These are phyloP conservation scores for Lacerta agilis DNA, from an alignment of 2,797 vertebrate genomes.

Conservation along the genomic window DNA sequence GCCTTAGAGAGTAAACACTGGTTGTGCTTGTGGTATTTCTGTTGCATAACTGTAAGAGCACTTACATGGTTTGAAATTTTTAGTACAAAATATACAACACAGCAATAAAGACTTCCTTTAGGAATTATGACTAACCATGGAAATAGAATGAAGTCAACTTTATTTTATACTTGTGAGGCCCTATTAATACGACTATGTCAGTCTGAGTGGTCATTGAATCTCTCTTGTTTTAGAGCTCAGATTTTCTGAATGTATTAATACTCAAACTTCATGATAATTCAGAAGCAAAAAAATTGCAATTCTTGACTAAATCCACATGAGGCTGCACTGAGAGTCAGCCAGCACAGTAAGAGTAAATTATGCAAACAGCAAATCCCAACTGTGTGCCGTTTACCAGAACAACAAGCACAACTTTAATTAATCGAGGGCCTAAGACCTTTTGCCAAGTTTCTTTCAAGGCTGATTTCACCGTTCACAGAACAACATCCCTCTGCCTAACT, in stretches of 20 bases:
- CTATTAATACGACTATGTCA: neutral
- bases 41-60: neutral
- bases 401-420: slow-evolving; percentile 76
- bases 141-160: neutral
- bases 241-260: slow-evolving; percentile 56
- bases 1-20: neutral
- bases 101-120: slow-evolving; percentile 25
- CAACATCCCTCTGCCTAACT: slow-evolving; percentile 58
- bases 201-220: neutral
- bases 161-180: slow-evolving; percentile 9
- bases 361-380: slow-evolving; percentile 70
- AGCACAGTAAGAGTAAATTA: slow-evolving; percentile 69
- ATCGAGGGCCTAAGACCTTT: slow-evolving; percentile 61
- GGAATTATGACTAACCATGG: neutral
- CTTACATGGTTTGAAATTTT: slow-evolving; percentile 14
- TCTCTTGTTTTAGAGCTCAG: slow-evolving; percentile 24
- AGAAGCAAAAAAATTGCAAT: slow-evolving; percentile 11
- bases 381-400: slow-evolving; percentile 73
- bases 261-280: slow-evolving; percentile 22
- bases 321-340: slow-evolving; percentile 60
- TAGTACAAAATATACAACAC: slow-evolving; percentile 5
- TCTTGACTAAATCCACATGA: slow-evolving; percentile 54
- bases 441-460: slow-evolving; percentile 71
- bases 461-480: slow-evolving; percentile 71
- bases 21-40: neutral